Percentiles rank a stretch among this genome's conserved stretches.
These are phyloP conservation scores for Tenrec ecaudatus DNA, from an alignment of 2,113 vertebrate species.

Conservation along the genomic window DNA sequence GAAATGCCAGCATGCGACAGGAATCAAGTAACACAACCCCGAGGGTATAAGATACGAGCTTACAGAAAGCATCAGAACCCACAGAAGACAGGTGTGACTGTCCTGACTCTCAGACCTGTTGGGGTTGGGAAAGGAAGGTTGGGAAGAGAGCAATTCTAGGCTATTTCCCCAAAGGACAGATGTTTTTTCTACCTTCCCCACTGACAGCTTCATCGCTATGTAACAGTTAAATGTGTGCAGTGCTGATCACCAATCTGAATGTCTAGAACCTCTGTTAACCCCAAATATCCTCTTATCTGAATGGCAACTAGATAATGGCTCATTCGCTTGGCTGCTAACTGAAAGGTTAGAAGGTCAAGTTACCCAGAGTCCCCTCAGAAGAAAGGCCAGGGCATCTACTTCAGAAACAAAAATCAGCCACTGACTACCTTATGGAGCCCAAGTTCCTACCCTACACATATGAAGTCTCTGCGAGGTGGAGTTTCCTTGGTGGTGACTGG, in stretches of 20 bases:
- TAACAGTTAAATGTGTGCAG: background rate
- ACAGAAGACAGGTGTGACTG: background rate
- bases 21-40: background rate
- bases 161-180: background rate
- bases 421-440: too few species aligned
- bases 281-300: conserved; percentile 28
- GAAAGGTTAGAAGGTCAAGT: too few species aligned
- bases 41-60: background rate
- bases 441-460: too few species aligned
- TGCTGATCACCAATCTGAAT: background rate
- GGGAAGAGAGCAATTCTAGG: background rate
- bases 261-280: background rate
- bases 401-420: too few species aligned
- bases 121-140: background rate
- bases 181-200: background rate
- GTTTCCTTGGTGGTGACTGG: too few species aligned
- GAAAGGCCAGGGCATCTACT: too few species aligned
- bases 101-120: background rate
- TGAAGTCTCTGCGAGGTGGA: too few species aligned
- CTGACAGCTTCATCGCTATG: background rate
- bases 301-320: background rate
- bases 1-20: conserved; percentile 3
- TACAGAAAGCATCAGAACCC: background rate
- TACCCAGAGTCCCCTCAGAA: too few species aligned
- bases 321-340: background rate